These are phyloP conservation scores for Eristalis pertinax DNA, from an alignment of 2,888 invertebrate species.

Conservation along the genomic window DNA sequence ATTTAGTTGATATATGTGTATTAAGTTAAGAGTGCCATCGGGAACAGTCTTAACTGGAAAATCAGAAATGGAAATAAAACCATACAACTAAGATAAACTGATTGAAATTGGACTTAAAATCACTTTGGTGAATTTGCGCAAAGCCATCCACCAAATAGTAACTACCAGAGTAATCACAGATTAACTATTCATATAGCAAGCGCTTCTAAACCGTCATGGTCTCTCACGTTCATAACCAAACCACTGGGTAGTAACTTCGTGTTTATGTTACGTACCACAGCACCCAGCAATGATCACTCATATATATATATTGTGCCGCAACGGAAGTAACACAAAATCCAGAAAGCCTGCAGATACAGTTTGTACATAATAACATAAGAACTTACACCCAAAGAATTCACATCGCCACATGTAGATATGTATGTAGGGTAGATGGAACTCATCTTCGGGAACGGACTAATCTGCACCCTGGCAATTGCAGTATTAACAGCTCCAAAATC, in stretches of 20 bases:
- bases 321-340: not conserved
- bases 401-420: not conserved
- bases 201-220: not conserved
- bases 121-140: no score
- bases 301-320: not conserved
- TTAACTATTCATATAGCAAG: not conserved
- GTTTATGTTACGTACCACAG: not conserved
- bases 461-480: conserved; percentile 65
- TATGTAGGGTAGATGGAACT: not conserved
- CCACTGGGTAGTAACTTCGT: not conserved
- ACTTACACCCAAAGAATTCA: not conserved
- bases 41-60: no score
- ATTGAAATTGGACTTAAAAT: no score
- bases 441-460: conserved; percentile 45
- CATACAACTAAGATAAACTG: no score
- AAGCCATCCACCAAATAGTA: not conserved
- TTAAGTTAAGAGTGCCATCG: no score
- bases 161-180: not conserved
- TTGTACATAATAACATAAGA: not conserved
- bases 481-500: conserved; percentile 36
- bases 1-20: no score
- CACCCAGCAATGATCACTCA: not conserved
- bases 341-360: not conserved
- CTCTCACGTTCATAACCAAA: not conserved
- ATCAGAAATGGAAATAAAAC: no score